Base-by-base conservation (phyloP, 53 echinoderm and acorn worm genomes). In the Paracentrotus lividus region DNA sequence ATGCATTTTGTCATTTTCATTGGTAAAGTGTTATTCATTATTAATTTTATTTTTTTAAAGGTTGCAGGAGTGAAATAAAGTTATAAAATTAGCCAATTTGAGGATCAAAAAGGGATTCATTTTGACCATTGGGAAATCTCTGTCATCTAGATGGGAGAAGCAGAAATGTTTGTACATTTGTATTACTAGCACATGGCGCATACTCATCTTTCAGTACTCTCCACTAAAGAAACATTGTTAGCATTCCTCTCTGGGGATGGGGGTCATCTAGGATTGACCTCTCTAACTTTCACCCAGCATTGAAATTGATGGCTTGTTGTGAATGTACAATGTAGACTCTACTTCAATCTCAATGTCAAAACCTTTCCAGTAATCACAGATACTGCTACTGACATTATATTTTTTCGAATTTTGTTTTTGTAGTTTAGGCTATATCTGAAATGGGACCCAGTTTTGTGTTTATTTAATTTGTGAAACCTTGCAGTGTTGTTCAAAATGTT, bases 141-240 rank as follows among this genome's bases (percentile, higher is more conserved):
- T n/a, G n/a, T n/a, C 54, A 6, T 54, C 14, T 54, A 54, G 54
- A 15, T 54, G 13, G 54, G 54, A 54, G 9, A 1, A 54, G 18
- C 31, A 29, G 31, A 29, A 64, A 64, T 64, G 27, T 64, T 60
- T 60, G 60, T 60, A n/a, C 0, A 20, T 13, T 67, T 12, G 29
- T 13, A 23, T 18, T 36, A 21, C 38, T 20, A 72, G 38, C 81
- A 81, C 15, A 59, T 64, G 24, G 33, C 44, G 45, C 89, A 89
- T 89, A 57, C 65, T 24, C 66, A 24, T 89, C 89, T 36, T 43
- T 89, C 89, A 89, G n/a, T 45, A 58, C 60, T 44, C 58, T 43
- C 44, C 89, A 64, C 65, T n/a, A 24, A 64, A 57, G 42, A 89
- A 89, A 89, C 89, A 89, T 89, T 43, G 27, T 64, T 61, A 15